Conservation (phyloP, 2,797 vertebrate genomes). For the Rhincodon typus region DNA sequence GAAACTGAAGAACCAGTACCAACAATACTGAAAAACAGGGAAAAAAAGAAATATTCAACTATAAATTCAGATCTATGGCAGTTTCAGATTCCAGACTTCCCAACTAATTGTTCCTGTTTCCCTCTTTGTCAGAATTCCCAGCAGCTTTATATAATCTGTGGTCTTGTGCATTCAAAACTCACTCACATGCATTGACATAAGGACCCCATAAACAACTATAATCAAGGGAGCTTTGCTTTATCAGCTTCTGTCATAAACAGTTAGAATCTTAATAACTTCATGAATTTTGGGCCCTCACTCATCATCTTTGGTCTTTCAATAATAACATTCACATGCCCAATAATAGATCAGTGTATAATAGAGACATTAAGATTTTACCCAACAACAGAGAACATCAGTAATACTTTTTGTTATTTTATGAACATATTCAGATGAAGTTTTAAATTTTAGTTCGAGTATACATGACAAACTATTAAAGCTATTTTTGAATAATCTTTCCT, state of each 20-base stretch:
- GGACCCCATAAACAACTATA: constrained; percentile 14
- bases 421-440: not conserved
- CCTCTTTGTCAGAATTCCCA: not conserved
- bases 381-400: not conserved
- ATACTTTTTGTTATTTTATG: not conserved
- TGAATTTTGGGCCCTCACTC: not conserved
- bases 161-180: constrained; percentile 7
- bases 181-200: constrained; percentile 10
- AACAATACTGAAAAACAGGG: not conserved
- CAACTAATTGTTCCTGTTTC: not conserved
- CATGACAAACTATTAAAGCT: not conserved
- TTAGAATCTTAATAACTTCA: not conserved
- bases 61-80: not conserved
- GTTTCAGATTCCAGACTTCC: not conserved
- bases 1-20: not conserved
- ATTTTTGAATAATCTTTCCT: not conserved
- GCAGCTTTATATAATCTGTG: constrained; percentile 16
- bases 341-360: not conserved
- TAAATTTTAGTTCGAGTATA: not conserved
- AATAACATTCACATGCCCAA: not conserved
- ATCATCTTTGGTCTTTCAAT: not conserved
- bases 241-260: constrained; percentile 22
- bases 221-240: not conserved
- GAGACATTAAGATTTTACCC: not conserved
- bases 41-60: not conserved